Percentiles rank a stretch among this genome's conserved stretches.
Evolutionary conservation across 2,888 invertebrate species (phyloP).

Genomic region (Nemurella pictetii): DNA sequence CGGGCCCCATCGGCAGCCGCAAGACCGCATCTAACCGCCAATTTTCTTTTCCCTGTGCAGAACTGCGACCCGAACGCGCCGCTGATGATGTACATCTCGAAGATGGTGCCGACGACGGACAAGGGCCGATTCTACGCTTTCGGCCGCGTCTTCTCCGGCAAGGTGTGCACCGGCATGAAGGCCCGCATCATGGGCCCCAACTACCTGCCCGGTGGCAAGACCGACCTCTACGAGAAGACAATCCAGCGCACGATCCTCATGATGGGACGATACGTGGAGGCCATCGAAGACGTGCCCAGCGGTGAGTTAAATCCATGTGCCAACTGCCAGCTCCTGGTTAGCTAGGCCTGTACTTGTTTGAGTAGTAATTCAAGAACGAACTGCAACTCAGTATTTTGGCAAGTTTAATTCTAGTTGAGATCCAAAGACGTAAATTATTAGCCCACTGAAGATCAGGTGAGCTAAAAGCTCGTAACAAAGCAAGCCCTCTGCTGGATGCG

Average conservation of each 20-base stretch:
- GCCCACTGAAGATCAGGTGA: too few species aligned
- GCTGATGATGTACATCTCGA: slow-evolving; percentile 99
- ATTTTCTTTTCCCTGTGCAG: slow-evolving; percentile 52
- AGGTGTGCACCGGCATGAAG: slow-evolving; percentile 54
- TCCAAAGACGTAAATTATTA: too few species aligned
- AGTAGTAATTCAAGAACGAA: too few species aligned
- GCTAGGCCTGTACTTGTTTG: too few species aligned
- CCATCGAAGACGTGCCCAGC: slow-evolving; percentile 98
- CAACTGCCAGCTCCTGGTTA: too few species aligned
- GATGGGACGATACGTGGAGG: slow-evolving; percentile 99
- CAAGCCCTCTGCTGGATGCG: too few species aligned
- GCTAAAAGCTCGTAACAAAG: too few species aligned
- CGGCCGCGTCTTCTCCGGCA: slow-evolving; percentile 99
- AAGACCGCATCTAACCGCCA: too few species aligned
- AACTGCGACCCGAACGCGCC: slow-evolving; percentile 95
- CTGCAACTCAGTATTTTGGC: too few species aligned
- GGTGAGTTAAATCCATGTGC: too few species aligned
- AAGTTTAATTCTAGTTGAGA: too few species aligned
- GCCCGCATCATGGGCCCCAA: slow-evolving; percentile 99
- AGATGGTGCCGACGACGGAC: slow-evolving; percentile 99
- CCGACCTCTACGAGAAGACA: slow-evolving; percentile 97
- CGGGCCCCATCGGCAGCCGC: too few species aligned
- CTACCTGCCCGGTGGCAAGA: slow-evolving; percentile 96
- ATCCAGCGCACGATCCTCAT: slow-evolving; percentile 99
- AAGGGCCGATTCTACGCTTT: slow-evolving; percentile 99